phyloP scores from a whole-genome alignment of 2,797 vertebrate genomes.

The Chrosomus eos region DNA sequence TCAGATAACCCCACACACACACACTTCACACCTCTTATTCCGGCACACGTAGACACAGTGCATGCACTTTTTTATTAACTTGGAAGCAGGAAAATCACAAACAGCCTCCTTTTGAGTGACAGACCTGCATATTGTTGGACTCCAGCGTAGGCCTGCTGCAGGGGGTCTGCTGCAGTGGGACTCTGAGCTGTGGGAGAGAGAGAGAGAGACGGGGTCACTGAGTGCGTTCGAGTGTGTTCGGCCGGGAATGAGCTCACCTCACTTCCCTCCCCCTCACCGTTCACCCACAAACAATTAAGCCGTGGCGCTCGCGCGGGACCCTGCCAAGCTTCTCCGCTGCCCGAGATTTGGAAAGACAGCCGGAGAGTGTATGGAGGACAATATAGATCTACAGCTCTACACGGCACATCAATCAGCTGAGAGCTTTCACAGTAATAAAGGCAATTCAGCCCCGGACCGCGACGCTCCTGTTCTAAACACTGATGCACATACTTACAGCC shows the following conservation, averaged over 20 bases:
- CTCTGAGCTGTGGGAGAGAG: constrained; percentile 87
- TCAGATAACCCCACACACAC: constrained; percentile 58
- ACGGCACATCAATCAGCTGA: constrained; percentile 58
- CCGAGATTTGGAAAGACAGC: constrained; percentile 47
- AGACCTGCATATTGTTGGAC: constrained; percentile 99
- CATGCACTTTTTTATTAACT: constrained; percentile 49
- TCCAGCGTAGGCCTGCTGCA: constrained; percentile 99
- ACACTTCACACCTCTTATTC: constrained; percentile 46
- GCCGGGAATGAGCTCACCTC: constrained; percentile 52
- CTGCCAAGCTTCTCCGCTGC: constrained; percentile 55
- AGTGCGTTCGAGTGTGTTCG: constrained; percentile 29
- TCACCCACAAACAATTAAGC: constrained; percentile 60
- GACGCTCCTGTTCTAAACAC: constrained; percentile 20
- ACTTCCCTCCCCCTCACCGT: constrained; percentile 44
- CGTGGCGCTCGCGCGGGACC: constrained; percentile 41
- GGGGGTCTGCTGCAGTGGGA: constrained; percentile 95
- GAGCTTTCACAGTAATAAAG: constrained; percentile 55
- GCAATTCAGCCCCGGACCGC: constrained; percentile 2
- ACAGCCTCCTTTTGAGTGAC: constrained; percentile 67
- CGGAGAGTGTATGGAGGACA: constrained; percentile 52
- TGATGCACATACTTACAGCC: constrained; percentile 17
- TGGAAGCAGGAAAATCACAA: constrained; percentile 25
- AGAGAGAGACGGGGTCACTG: constrained; percentile 51
- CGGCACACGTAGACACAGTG: constrained; percentile 27
- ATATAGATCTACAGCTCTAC: constrained; percentile 59